Percentiles rank a stretch among this genome's conserved stretches.
Evolutionary conservation across 2,888 invertebrate species (phyloP).

Genomic region (Chrysomela aeneicollis): DNA sequence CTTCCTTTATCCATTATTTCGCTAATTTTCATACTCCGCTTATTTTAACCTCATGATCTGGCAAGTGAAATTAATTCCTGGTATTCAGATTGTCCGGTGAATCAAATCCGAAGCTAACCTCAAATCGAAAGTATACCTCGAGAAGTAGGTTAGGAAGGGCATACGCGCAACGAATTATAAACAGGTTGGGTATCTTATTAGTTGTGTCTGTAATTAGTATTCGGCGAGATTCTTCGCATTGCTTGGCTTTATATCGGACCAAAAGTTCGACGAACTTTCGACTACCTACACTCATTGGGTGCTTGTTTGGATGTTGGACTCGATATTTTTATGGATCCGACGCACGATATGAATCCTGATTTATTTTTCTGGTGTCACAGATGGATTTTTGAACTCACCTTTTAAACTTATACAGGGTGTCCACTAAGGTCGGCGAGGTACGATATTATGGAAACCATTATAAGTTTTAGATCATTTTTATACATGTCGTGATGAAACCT

Average conservation of each 20-base stretch:
- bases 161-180: slow-evolving; percentile 50
- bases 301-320: neutral
- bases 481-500: too few species aligned
- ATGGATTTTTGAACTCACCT: too few species aligned
- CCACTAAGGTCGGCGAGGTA: too few species aligned
- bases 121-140: slow-evolving; percentile 32
- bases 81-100: slow-evolving; percentile 18
- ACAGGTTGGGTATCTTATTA: slow-evolving; percentile 40
- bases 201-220: slow-evolving; percentile 35
- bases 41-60: too few species aligned
- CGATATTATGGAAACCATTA: too few species aligned
- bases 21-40: neutral
- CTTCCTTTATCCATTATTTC: neutral
- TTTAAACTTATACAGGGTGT: too few species aligned
- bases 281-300: neutral
- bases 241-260: neutral
- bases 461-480: too few species aligned
- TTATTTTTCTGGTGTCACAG: neutral
- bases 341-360: neutral
- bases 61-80: slow-evolving; percentile 9
- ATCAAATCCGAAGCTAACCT: slow-evolving; percentile 24
- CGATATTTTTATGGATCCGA: neutral
- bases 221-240: slow-evolving; percentile 29
- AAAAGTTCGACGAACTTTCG: neutral
- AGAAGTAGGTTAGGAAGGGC: slow-evolving; percentile 54